Base-by-base conservation (phyloP, 2,797 vertebrate species). In the Dicrostonyx torquatus region DNA sequence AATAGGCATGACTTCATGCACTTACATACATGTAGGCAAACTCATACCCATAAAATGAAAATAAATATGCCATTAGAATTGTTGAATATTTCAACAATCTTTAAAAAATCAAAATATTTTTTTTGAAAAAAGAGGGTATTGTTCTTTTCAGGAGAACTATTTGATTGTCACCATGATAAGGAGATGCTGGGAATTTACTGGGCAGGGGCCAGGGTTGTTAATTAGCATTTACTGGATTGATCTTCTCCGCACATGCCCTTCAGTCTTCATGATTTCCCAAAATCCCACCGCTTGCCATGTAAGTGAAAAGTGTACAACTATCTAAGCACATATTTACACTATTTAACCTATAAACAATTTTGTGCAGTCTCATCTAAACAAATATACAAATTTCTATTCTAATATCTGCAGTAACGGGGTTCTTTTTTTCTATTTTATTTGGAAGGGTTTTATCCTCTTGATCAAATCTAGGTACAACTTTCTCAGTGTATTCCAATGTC, bases 331-430 rank as follows among this genome's bases (percentile, higher is more conserved):
- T 84, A 87, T 72, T 83, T 88, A 31, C 2, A 58, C n/a, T 85
- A 34, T 88, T 94, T 70, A 64, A 95, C 4, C 12, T 79, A 20
- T 40, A 37, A 92, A 50, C 58, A 87, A 37, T 70, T 43, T 95
- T 86, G 37, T 45, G 26, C 7, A 55, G 22, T 70, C 34, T 93
- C 68, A 15, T 70, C n/a, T 53, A 90, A 18, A 34, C 84, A 78
- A 93, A 91, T 72, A 48, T 43, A 34, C 17, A 78, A 64, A 68
- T 70, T 90, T 58, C 22, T 78, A 48, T 60, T 76, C 6, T 68
- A 68, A 40, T 48, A 53, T 26, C 43, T 10, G 17, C 17, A 70
- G 43, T 87, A 72, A 80, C 3, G 12, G 37, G 50, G 20, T 60
- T 89, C 24, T 70, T 93, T 31, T 53, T 87, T 90, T 58, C 37